Percentiles rank a stretch among this genome's conserved stretches.
phyloP scores from a whole-genome alignment of 2,797 vertebrate genomes.

The Pyrocephalus nanus region DNA sequence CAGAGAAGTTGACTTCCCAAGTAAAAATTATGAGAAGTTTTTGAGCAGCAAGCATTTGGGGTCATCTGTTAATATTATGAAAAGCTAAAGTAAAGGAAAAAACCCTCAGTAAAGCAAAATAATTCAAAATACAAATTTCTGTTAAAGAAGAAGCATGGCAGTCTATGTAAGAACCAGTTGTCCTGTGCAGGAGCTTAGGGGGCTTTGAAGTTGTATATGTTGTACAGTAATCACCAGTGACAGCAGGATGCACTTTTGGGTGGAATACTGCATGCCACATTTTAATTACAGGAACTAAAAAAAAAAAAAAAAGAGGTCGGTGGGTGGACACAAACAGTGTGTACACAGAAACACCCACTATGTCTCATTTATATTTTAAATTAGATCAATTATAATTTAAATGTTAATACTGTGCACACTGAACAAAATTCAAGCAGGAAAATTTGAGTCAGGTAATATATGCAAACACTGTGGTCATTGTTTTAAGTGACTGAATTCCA shows the following conservation, averaged over 20 bases:
- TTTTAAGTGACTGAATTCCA: not conserved
- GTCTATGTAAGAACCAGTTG: not conserved
- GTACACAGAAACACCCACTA: not conserved
- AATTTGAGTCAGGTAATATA: not conserved
- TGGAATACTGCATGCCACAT: not conserved
- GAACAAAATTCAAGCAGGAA: not conserved
- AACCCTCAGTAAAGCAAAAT: not conserved
- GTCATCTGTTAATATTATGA: constrained; percentile 7
- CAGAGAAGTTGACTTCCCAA: constrained; percentile 32
- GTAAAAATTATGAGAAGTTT: constrained; percentile 22
- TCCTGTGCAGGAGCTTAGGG: not conserved
- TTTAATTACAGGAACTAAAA: not conserved
- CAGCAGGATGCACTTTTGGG: not conserved
- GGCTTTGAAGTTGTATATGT: not conserved
- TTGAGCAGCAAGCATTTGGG: constrained; percentile 25
- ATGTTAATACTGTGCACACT: not conserved
- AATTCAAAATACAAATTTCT: not conserved
- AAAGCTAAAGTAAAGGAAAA: not conserved
- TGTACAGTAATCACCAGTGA: not conserved
- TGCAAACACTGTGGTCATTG: not conserved
- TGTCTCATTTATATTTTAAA: not conserved
- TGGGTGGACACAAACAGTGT: not conserved
- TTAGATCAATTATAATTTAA: not conserved
- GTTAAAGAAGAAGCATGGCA: not conserved
- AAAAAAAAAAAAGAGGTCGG: not conserved